phyloP scores from a whole-genome alignment of 2,888 invertebrate species.

The Thymelicus sylvestris region DNA sequence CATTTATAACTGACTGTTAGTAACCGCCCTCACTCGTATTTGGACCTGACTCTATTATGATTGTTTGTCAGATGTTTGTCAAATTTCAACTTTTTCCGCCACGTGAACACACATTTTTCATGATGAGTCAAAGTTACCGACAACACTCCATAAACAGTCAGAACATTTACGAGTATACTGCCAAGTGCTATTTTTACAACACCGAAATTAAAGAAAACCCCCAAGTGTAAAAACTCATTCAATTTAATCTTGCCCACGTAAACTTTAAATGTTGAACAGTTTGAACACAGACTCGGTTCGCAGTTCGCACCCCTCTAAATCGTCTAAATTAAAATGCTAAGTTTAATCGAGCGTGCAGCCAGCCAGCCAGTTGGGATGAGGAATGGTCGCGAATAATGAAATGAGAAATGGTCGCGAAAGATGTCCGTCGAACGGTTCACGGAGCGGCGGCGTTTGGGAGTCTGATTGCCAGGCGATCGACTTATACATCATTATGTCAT shows the following conservation, averaged over 20 bases:
- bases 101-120: no score
- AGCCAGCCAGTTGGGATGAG: constrained; percentile 19
- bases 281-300: constrained; percentile 30
- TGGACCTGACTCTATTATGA: no score
- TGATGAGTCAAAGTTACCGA: no score
- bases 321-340: constrained; percentile 35
- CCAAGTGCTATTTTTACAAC: background rate
- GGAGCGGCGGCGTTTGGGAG: background rate
- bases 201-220: constrained; percentile 1
- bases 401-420: constrained; percentile 41
- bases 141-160: background rate
- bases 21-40: no score
- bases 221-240: constrained; percentile 24
- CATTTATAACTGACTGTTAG: no score
- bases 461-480: background rate
- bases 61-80: no score
- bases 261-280: constrained; percentile 32
- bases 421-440: constrained; percentile 46
- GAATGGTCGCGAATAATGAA: constrained; percentile 42
- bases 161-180: background rate
- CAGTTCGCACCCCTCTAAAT: constrained; percentile 36
- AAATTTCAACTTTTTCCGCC: no score
- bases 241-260: constrained; percentile 27
- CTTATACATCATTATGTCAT: no score
- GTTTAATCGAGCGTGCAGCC: constrained; percentile 34